Conservation (phyloP, 1,140 invertebrate species). For the Heterodera carotae region DNA sequence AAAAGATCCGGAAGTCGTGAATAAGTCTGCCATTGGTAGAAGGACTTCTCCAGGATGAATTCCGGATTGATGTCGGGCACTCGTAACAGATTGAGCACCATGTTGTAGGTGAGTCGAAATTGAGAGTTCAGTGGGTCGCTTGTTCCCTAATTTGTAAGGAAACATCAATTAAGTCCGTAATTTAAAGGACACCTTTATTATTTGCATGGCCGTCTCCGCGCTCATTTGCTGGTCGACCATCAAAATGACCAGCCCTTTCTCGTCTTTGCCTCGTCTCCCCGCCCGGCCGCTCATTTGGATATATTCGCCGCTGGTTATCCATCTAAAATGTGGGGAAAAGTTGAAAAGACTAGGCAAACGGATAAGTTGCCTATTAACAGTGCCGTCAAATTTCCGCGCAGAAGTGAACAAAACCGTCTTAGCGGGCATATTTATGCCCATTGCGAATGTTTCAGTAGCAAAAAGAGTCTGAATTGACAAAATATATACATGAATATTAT, state of each 20-base stretch:
- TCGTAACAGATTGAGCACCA: constrained; percentile 91
- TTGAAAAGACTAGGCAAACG: too few relatives aligned
- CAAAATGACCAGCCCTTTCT: constrained; percentile 95
- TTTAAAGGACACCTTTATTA: constrained; percentile 74
- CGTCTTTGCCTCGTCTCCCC: constrained; percentile 92
- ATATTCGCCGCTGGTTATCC: constrained; percentile 88
- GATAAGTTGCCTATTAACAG: constrained; percentile 80
- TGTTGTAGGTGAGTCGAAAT: constrained; percentile 98
- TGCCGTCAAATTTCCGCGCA: constrained; percentile 96
- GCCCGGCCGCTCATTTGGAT: constrained; percentile 99
- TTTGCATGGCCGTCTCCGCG: constrained; percentile 78
- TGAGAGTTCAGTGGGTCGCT: constrained; percentile 96
- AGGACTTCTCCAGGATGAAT: constrained; percentile 96
- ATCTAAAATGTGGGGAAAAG: constrained; percentile 30
- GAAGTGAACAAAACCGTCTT: constrained; percentile 95
- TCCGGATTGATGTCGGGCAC: constrained; percentile 99
- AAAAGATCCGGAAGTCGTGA: constrained; percentile 84
- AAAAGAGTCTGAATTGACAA: constrained; percentile 76
- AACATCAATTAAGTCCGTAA: not conserved
- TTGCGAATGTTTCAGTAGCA: constrained; percentile 98
- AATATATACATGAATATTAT: constrained; percentile 15
- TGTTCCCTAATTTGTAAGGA: constrained; percentile 71
- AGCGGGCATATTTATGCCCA: constrained; percentile 99
- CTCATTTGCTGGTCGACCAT: constrained; percentile 98
- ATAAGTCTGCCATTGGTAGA: constrained; percentile 99